A percentile compares a stretch with the other conserved stretches of the same genome.
phyloP scores from a whole-genome alignment of 2,797 vertebrate species.

The Synaphobranchus kaupii region DNA sequence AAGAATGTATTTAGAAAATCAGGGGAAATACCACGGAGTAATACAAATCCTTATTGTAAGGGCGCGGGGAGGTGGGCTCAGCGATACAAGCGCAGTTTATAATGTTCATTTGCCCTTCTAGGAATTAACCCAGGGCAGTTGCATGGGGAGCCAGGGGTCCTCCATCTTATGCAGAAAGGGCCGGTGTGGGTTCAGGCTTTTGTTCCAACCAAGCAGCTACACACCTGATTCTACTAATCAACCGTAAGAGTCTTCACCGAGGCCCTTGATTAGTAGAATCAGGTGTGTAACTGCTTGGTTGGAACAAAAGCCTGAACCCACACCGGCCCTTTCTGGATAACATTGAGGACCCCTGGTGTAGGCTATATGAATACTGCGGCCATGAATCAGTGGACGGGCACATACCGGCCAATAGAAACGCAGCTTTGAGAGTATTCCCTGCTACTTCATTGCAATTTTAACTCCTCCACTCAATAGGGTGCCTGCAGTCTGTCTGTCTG shows the following conservation, averaged over 20 bases:
- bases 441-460: not conserved
- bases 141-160: too few relatives aligned
- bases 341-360: too few relatives aligned
- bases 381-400: not conserved
- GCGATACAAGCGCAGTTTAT: not conserved
- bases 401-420: not conserved
- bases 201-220: too few relatives aligned
- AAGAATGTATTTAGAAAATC: not conserved
- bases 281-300: too few relatives aligned
- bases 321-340: too few relatives aligned
- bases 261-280: too few relatives aligned
- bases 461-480: not conserved
- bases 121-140: not conserved
- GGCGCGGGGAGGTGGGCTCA: not conserved
- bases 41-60: not conserved
- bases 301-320: too few relatives aligned
- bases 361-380: not conserved
- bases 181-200: too few relatives aligned
- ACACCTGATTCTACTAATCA: too few relatives aligned
- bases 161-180: too few relatives aligned
- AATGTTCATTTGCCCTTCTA: not conserved
- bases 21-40: not conserved
- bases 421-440: not conserved
- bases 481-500: too few relatives aligned
- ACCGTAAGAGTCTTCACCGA: too few relatives aligned